Evolutionary conservation across 1,140 invertebrate genomes (phyloP), one percentile per base, ranked within the genome.

Genomic region (Lepidurus arcticus): DNA sequence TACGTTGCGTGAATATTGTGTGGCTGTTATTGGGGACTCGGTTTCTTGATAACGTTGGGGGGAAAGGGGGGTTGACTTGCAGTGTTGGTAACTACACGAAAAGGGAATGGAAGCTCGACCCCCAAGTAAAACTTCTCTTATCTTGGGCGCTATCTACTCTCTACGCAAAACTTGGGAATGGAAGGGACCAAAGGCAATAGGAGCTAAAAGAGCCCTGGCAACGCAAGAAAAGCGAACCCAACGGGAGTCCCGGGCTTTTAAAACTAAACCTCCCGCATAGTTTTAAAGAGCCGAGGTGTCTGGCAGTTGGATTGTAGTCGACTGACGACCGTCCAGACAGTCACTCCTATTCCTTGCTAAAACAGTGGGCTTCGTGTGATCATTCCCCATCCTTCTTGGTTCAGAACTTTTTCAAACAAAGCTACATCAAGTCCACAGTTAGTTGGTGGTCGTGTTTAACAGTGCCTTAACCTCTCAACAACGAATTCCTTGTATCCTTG

Each of bases 211-310:
- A 65, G 53, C 53, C 53, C 53, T 65, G 53, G 53, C 53, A 65
- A 65, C 53, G 53, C 16, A 65, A 9, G 53, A 65, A 65, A 21
- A 13, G 16, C 16, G 21, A 65, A 16, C 53, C 53, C 53, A 65
- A 65, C 53, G 53, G 53, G 53, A 65, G 53, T 65, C 53, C 53
- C 53, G 53, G 53, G 6, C 21, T 21, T 65, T 65, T 21, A 65
- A 65, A 65, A 65, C 53, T 65, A 65, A 65, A 65, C 53, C 53
- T 21, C 53, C 53, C 53, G 53, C 53, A 65, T 21, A 65, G 53
- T 65, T 65, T 65, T 65, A 65, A 65, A 65, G 53, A 65, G 53
- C 53, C 53, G 13, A 65, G 53, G 53, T 65, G 53, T 65, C 53
- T 65, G n/a, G 53, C 16, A 21, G 6, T 65, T 21, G 13, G 53